phyloP scores from a whole-genome alignment of 2,888 invertebrate genomes.

The Sthenelais limicola region DNA sequence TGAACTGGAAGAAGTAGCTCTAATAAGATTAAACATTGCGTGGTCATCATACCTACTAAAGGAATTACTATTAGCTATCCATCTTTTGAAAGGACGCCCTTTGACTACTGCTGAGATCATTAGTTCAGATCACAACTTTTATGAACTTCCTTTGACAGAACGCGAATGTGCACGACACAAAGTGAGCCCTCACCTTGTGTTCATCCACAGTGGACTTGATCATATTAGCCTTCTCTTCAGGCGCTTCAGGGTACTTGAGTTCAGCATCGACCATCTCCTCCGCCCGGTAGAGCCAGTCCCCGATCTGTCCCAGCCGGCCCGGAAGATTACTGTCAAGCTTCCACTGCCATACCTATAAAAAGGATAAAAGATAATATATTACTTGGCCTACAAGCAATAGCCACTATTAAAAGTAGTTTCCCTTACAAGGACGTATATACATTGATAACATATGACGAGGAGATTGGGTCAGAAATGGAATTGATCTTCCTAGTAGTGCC shows the following conservation, averaged over 20 bases:
- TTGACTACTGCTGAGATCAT: neutral
- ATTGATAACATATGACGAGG: no score
- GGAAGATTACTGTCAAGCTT: conserved; percentile 88
- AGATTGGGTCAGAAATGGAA: no score
- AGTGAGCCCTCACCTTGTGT: conserved; percentile 73
- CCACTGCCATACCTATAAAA: conserved; percentile 96
- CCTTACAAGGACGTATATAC: no score
- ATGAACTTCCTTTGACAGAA: neutral
- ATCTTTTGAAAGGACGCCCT: no score
- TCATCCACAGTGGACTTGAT: conserved; percentile 74
- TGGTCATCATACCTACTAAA: no score
- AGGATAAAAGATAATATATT: no score
- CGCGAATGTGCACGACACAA: neutral
- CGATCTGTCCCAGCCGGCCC: conserved; percentile 87
- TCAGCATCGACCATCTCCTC: conserved; percentile 65
- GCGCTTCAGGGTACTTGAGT: conserved; percentile 76
- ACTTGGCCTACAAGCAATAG: no score
- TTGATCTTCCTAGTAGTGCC: no score
- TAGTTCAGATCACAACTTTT: neutral
- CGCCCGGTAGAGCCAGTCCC: conserved; percentile 92
- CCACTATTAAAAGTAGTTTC: no score
- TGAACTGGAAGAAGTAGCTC: no score
- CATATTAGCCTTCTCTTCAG: conserved; percentile 78
- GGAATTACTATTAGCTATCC: no score
- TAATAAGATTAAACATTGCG: no score